phyloP scores from a whole-genome alignment of 2,797 vertebrate genomes.

The Gallinago solitaria region DNA sequence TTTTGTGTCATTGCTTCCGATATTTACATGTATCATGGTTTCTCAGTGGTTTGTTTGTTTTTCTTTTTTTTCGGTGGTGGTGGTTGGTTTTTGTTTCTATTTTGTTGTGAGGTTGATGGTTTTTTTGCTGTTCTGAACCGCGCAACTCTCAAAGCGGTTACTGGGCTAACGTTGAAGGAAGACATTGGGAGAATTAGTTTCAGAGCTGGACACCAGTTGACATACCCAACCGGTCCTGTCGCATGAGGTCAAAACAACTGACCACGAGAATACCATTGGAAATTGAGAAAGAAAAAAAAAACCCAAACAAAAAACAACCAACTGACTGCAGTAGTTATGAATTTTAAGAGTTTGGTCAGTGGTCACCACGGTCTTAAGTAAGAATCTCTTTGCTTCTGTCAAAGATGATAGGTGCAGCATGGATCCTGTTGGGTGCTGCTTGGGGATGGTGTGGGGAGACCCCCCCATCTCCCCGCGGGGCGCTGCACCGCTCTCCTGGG shows the following conservation, averaged over 20 bases:
- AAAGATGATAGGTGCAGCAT: neutral
- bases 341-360: neutral
- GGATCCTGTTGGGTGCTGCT: accelerated
- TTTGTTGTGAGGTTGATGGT: slow-evolving; percentile 1
- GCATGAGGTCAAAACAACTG: neutral
- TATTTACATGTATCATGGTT: slow-evolving; percentile 59
- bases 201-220: slow-evolving; percentile 64
- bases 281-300: neutral
- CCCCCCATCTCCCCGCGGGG: neutral
- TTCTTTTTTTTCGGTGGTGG: neutral
- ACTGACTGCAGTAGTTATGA: neutral
- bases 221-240: neutral
- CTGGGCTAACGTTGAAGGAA: slow-evolving; percentile 73
- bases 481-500: neutral
- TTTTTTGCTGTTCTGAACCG: slow-evolving; percentile 62
- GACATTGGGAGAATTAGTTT: slow-evolving; percentile 64
- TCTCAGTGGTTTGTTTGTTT: slow-evolving; percentile 18
- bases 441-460: neutral
- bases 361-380: neutral
- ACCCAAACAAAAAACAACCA: neutral
- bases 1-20: slow-evolving; percentile 68
- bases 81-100: slow-evolving; percentile 38
- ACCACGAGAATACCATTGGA: neutral
- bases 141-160: slow-evolving; percentile 69
- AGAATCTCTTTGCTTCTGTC: slow-evolving; percentile 8